phyloP scores from a whole-genome alignment of 1,140 invertebrate genomes.

The Scaptodrosophila lebanonensis region DNA sequence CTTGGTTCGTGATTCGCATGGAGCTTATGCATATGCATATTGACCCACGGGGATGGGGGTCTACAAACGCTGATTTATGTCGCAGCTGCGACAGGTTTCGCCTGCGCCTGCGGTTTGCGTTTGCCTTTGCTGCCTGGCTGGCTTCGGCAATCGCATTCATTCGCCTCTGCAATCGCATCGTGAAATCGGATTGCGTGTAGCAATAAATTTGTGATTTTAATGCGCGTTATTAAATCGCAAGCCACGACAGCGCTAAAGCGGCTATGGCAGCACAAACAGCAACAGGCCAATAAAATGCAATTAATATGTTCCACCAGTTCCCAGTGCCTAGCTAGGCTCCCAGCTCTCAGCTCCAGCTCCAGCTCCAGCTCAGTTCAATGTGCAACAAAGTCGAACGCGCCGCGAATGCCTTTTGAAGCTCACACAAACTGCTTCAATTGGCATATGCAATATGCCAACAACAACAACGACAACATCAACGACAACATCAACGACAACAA shows the following conservation, averaged over 20 bases:
- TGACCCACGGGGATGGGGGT: too few relatives aligned
- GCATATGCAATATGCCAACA: slow-evolving; percentile 2
- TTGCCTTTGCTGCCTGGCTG: slow-evolving; percentile 1
- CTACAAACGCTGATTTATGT: too few relatives aligned
- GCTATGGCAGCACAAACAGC: slow-evolving; percentile 11
- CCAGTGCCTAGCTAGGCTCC: background rate
- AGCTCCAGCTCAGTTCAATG: too few relatives aligned
- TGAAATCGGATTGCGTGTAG: slow-evolving; percentile 73
- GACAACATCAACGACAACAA: background rate
- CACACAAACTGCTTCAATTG: slow-evolving; percentile 46
- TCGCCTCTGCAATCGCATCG: slow-evolving; percentile 13
- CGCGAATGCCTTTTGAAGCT: slow-evolving; percentile 38
- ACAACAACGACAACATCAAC: background rate
- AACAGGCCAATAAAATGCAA: slow-evolving; percentile 70
- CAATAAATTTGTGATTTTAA: slow-evolving; percentile 72
- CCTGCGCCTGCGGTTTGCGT: too few relatives aligned
- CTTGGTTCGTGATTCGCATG: too few relatives aligned
- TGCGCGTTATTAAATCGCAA: slow-evolving; percentile 73
- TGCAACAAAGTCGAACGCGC: slow-evolving; percentile 63
- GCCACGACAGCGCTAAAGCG: slow-evolving; percentile 26
- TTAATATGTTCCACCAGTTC: slow-evolving; percentile 64
- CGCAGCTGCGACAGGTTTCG: too few relatives aligned
- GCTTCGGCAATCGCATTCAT: slow-evolving; percentile 29
- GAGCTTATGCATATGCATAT: slow-evolving; percentile 37
- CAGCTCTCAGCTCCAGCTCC: too few relatives aligned